Conservation (phyloP, 2,113 vertebrate species). For the Motacilla tschutschensis region DNA sequence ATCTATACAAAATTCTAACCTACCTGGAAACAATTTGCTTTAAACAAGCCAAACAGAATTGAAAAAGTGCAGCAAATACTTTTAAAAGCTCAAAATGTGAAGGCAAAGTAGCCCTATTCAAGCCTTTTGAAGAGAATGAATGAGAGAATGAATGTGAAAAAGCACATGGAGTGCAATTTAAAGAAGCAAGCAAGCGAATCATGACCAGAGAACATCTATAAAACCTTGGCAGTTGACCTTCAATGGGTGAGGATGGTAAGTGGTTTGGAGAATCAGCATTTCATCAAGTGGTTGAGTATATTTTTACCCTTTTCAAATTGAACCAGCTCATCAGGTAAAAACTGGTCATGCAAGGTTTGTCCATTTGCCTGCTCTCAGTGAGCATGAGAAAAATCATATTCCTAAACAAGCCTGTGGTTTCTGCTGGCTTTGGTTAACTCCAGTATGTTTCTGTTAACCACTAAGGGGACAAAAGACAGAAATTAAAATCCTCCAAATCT, state of each 20-base stretch:
- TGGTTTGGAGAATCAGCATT: slow-evolving; percentile 39
- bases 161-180: neutral
- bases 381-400: slow-evolving; percentile 26
- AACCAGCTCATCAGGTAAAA: slow-evolving; percentile 42
- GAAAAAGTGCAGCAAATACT: neutral
- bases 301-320: slow-evolving; percentile 19
- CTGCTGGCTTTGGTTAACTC: slow-evolving; percentile 28
- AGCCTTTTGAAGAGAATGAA: slow-evolving; percentile 13
- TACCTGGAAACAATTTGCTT: slow-evolving; percentile 1
- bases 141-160: slow-evolving; percentile 6
- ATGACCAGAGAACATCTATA: slow-evolving; percentile 4
- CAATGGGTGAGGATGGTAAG: slow-evolving; percentile 36
- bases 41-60: neutral
- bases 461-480: slow-evolving; percentile 1
- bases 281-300: slow-evolving; percentile 20
- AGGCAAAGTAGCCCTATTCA: neutral
- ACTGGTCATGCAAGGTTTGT: slow-evolving; percentile 20
- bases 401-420: slow-evolving; percentile 19
- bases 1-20: neutral
- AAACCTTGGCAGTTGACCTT: slow-evolving; percentile 66
- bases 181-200: slow-evolving; percentile 24
- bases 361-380: slow-evolving; percentile 22
- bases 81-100: neutral
- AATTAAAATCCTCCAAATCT: slow-evolving; percentile 29
- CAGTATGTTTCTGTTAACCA: neutral